These are phyloP conservation scores for Drosophila helvetica DNA, from an alignment of 2,888 invertebrate genomes.

Conservation along the genomic window DNA sequence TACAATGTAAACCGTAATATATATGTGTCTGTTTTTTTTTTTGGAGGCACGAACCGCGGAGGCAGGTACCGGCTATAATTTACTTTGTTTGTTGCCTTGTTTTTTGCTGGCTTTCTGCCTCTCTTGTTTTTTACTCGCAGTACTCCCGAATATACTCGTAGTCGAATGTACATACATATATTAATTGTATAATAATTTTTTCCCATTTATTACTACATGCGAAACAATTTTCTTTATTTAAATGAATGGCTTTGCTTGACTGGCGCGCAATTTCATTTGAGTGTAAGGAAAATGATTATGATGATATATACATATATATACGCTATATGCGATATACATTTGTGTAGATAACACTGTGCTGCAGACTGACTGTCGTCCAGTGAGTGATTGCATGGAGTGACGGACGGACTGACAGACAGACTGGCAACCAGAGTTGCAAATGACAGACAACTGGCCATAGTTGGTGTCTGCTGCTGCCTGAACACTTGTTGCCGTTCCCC, in stretches of 20 bases:
- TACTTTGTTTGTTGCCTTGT: constrained; percentile 20
- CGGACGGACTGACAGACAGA: constrained; percentile 35
- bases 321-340: constrained; percentile 7
- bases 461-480: neutral
- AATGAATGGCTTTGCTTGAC: constrained; percentile 72
- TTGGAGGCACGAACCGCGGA: constrained; percentile 57
- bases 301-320: constrained; percentile 3
- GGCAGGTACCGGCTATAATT: constrained; percentile 54
- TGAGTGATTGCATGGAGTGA: constrained; percentile 19
- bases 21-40: neutral
- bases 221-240: constrained; percentile 74
- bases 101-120: constrained; percentile 3
- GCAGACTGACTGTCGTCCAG: constrained; percentile 16
- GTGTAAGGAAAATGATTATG: constrained; percentile 45
- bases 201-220: constrained; percentile 66
- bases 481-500: constrained; percentile 57
- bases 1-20: constrained; percentile 35
- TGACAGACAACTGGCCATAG: constrained; percentile 1
- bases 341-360: constrained; percentile 11
- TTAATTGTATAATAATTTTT: constrained; percentile 76
- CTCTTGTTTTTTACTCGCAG: constrained; percentile 29
- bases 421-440: constrained; percentile 26
- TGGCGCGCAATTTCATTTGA: constrained; percentile 70
- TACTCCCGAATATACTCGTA: constrained; percentile 8
- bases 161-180: constrained; percentile 31